Percentiles rank a stretch among this genome's conserved stretches.
Conservation (phyloP, 1,140 invertebrate genomes). For the Capitella teleta region DNA sequence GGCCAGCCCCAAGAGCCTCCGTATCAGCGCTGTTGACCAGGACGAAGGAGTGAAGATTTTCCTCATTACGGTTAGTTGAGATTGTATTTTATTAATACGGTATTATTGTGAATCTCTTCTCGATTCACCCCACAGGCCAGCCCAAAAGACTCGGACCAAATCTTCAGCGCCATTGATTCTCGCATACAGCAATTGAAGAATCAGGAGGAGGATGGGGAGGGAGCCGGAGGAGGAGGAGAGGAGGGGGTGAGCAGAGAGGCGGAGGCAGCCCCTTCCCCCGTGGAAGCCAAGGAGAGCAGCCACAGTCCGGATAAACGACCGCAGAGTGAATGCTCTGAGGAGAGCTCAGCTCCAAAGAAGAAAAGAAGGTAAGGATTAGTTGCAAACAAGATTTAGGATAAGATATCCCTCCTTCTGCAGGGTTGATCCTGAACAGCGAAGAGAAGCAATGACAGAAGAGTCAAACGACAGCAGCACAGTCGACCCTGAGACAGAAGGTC, state of each 20-base stretch:
- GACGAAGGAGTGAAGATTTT: slow-evolving; percentile 70
- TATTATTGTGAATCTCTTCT: not conserved
- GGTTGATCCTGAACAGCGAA: not conserved
- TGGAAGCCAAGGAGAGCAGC: not conserved
- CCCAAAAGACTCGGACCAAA: slow-evolving; percentile 62
- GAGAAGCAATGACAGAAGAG: not conserved
- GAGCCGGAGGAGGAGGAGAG: not conserved
- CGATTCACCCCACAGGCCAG: slow-evolving; percentile 48
- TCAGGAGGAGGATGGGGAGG: slow-evolving; percentile 12
- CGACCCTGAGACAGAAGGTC: slow-evolving; percentile 5
- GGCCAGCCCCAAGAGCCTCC: slow-evolving; percentile 71
- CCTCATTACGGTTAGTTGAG: slow-evolving; percentile 57
- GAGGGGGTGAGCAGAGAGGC: no score
- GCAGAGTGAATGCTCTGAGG: not conserved
- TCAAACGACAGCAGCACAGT: slow-evolving; percentile 6
- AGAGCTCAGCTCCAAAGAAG: not conserved
- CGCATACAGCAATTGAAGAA: slow-evolving; percentile 41
- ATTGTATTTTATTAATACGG: not conserved
- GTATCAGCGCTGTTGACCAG: slow-evolving; percentile 76
- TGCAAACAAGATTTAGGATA: not conserved
- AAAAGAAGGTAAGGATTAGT: not conserved
- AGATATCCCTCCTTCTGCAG: not conserved
- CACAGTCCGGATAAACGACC: slow-evolving; percentile 1
- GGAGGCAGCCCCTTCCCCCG: no score
- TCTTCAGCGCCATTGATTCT: slow-evolving; percentile 59